Evolutionary conservation across 1,140 invertebrate genomes (phyloP), one percentile per base, ranked within the genome.

Genomic region (Protaetia brevitarsis): DNA sequence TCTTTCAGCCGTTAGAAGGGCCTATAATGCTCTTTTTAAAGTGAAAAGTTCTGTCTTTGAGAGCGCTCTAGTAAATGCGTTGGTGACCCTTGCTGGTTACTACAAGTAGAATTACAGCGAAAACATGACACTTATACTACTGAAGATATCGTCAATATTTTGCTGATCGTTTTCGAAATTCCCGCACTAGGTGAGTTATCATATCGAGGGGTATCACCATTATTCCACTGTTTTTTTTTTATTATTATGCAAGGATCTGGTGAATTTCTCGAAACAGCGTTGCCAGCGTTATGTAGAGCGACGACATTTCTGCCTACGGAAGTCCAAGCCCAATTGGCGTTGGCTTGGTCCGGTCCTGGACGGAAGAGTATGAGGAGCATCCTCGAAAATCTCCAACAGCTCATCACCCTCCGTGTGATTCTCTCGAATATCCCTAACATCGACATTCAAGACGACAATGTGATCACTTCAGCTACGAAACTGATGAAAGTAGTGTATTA

Each of bases 401-500:
- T 96, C 11, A 91, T 96, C 63, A 96, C 93, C 0, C 81, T 92
- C 37, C 75, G 88, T 72, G 88, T 95, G 1, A 90, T 96, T 59
- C 87, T 89, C 11, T 88, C 87, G 4, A 84, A 85, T 34, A 93
- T 91, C 77, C 84, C 87, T 2, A 79, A 85, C 30, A 87, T 89
- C 66, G 86, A 85, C 41, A 85, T 95, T 37, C 93, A 96, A 78
- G 93, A 96, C 75, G 91, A 93, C 57, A 86, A 88, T 26, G 84
- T 86, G 65, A 89, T 96, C 45, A 90, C 88, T 13, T 86, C 88
- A 63, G 88, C 92, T 8, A 93, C 91, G 13, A 93, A 91, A 84
- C 82, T 93, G 19, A 90, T 92, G 84, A 93, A 92, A 81, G 87
- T 96, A 77, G 79, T 96, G 0, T 97, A 93, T 77, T 96, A 95